Evolutionary conservation across 2,113 vertebrate genomes (phyloP), one percentile per base, ranked within the genome.

Genomic region (Proterorhinus semilunaris): DNA sequence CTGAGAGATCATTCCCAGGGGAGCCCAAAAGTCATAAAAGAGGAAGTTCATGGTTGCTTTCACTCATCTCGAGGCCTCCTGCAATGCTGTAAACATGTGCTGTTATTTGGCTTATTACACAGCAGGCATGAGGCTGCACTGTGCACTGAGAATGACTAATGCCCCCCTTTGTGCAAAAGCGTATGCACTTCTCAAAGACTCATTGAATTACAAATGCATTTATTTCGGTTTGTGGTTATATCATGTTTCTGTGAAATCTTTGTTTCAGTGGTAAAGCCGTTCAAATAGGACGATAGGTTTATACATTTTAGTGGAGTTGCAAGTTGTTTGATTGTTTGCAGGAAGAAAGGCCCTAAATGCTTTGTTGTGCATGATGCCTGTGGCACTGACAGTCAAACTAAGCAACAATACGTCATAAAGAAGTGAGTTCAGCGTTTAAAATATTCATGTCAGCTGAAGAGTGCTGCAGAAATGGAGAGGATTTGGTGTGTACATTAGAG

Each of bases 361-460:
- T 69, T 63, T 21, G 15, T 72, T 79, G 63, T 15, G 44, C 63
- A 16, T 50, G 76, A n/a, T 11, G 76, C 69, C 59, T 7, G 42
- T 74, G 62, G 66, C 64, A 42, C 71, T 79, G 75, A 71, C 82
- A 86, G 68, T 71, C 72, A 82, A 68, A 59, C 67, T 69, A 73
- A 86, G 75, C 75, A 78, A 78, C 49, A 78, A 52, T 75, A 53
- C 66, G 55, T 78, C 62, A 62, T 77, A 50, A 66, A 73, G 77
- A 83, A 58, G 50, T 59, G 77, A 64, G 75, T 83, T 90, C 63
- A 27, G 55, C 50, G 55, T 81, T 83, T 90, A 71, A 87, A 91
- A 84, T 87, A 88, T 89, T 88, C 70, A 88, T 89, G 76, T 80
- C 69, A 83, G 78, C 61, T 74, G 80, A 76, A 68, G 57, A 74